These are phyloP conservation scores for Ameiurus melas DNA, from an alignment of 2,113 vertebrate genomes.

Conservation along the genomic window DNA sequence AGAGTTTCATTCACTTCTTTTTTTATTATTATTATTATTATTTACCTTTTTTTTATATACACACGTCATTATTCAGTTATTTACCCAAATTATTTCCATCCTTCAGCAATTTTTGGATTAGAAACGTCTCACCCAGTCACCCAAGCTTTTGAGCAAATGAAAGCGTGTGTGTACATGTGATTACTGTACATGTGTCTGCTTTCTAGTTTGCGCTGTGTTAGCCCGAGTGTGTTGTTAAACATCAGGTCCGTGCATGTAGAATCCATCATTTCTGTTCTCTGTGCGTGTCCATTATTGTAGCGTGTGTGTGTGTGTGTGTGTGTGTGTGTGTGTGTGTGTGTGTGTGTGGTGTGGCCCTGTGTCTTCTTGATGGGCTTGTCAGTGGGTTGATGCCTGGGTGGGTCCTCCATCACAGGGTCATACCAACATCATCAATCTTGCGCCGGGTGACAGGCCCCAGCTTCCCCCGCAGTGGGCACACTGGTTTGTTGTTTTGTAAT, in stretches of 20 bases:
- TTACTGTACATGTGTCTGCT: constrained; percentile 1
- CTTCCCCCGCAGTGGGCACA: constrained; percentile 71
- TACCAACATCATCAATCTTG: constrained; percentile 85
- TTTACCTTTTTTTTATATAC: no score
- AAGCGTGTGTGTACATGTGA: neutral
- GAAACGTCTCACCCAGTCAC: neutral
- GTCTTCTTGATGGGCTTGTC: constrained; percentile 67
- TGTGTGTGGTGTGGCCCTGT: constrained; percentile 37
- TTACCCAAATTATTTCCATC: neutral
- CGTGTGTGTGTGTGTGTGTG: constrained; percentile 29
- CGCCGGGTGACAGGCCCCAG: constrained; percentile 67
- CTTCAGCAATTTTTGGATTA: neutral
- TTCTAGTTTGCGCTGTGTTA: constrained; percentile 19
- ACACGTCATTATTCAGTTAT: neutral
- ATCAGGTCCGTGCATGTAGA: constrained; percentile 2
- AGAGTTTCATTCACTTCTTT: neutral
- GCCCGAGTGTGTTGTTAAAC: constrained; percentile 9
- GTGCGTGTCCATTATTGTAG: constrained; percentile 23
- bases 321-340: neutral
- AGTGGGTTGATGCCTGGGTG: constrained; percentile 70
- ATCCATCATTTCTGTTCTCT: neutral
- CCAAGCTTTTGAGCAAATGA: neutral
- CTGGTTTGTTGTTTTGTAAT: constrained; percentile 83
- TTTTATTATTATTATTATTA: neutral
- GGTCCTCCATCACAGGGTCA: constrained; percentile 76